Evolutionary conservation across 1,140 invertebrate species (phyloP), one percentile per base, ranked within the genome.

Genomic region (Cheumatopsyche charites): DNA sequence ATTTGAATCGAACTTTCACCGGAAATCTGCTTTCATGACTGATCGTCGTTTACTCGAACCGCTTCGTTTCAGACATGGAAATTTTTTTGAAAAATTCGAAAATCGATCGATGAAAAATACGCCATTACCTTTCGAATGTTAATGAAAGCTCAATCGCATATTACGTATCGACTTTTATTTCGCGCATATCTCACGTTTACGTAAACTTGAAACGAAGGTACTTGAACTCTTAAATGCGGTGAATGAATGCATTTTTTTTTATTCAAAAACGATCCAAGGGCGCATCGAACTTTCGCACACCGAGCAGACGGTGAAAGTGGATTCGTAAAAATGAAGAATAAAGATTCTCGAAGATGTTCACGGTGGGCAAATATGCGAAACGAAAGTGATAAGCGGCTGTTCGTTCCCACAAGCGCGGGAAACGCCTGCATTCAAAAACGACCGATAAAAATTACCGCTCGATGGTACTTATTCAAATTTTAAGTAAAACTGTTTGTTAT

Each of bases 1-100:
- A 58, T 58, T 58, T 13, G 23, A n/a, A 26, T 58, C 55, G 19
- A 58, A n/a, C 55, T 58, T 58, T 58, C 55, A 58, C 55, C 55
- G 55, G 55, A 58, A 58, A 58, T 19, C 55, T 3, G 25, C 55
- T 58, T 58, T 58, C 55, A 6, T 58, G 19, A 25, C 29, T 3
- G 29, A 25, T 25, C 9, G 25, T 25, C 21, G 17, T 58, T 58
- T 19, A 52, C 49, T 52, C 19, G n/a, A n/a, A n/a, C n/a, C n/a
- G n/a, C n/a, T n/a, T 52, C 23, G 49, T 52, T 52, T 52, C 49
- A 52, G 49, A 52, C 49, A 42, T 42, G 12, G 41, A 6, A 42
- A 42, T 42, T 42, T 42, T 42, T 12, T 12, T 42, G 5, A 42
- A 42, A 42, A 42, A 42, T 42, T 42, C 41, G 5, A 42, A 42